A percentile compares a stretch with the other conserved stretches of the same genome.
phyloP scores from a whole-genome alignment of 2,888 invertebrate species.

The Hymenopus coronatus region DNA sequence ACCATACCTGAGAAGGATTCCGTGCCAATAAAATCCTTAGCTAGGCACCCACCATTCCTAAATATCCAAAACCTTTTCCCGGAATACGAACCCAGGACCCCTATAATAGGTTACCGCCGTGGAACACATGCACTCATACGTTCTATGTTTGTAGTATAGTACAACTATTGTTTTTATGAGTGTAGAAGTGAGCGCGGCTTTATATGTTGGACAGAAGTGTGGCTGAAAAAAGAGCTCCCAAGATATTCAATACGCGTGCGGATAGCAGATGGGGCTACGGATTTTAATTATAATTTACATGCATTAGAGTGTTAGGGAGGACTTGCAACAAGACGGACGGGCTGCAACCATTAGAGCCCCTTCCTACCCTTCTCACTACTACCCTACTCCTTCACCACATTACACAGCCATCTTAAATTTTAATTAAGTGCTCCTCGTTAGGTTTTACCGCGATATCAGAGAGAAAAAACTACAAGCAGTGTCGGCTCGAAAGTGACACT shows the following conservation, averaged over 20 bases:
- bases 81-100: too few species aligned
- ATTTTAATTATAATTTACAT: constrained; percentile 29
- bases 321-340: neutral
- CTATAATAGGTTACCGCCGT: too few species aligned
- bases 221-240: neutral
- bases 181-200: too few species aligned
- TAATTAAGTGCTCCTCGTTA: constrained; percentile 26
- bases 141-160: too few species aligned
- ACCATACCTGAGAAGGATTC: too few species aligned
- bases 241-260: constrained; percentile 9
- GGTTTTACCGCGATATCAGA: neutral
- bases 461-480: neutral
- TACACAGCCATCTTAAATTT: constrained; percentile 28
- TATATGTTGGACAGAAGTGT: neutral
- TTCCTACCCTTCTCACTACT: neutral
- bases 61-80: too few species aligned
- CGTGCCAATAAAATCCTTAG: too few species aligned
- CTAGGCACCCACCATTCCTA: too few species aligned
- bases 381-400: constrained; percentile 5
- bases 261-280: constrained; percentile 12
- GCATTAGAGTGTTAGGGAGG: constrained; percentile 21
- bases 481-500: neutral
- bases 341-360: neutral
- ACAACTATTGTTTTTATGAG: too few species aligned
- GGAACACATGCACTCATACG: too few species aligned